phyloP scores from a whole-genome alignment of 2,113 vertebrate genomes.

The Hymenochirus boettgeri region DNA sequence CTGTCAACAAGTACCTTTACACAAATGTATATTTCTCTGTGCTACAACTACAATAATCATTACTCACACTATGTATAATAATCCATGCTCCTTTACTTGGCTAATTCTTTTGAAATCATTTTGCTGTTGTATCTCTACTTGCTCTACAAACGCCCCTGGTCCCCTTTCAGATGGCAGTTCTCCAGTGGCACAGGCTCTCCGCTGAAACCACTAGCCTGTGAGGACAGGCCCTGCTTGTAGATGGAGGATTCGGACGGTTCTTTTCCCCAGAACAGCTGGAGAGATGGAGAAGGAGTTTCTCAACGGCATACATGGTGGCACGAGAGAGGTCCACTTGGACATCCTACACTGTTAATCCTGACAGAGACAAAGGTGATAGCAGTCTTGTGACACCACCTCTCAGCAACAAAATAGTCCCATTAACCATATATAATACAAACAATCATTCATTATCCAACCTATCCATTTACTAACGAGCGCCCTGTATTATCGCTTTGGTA shows the following conservation, averaged over 20 bases:
- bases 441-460: too few relatives aligned
- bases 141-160: not conserved
- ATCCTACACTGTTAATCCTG: conserved; percentile 59
- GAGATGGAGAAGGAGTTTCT: conserved; percentile 66
- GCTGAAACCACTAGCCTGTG: conserved; percentile 35
- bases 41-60: too few relatives aligned
- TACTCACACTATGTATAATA: too few relatives aligned
- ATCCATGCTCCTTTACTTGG: too few relatives aligned
- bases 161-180: conserved; percentile 51
- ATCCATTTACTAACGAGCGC: too few relatives aligned
- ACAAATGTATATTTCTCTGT: too few relatives aligned
- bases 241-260: conserved; percentile 63
- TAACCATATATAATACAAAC: too few relatives aligned
- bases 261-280: conserved; percentile 71
- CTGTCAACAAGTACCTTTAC: too few relatives aligned
- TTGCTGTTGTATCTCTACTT: not conserved
- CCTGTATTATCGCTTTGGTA: too few relatives aligned
- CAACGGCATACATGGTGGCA: conserved; percentile 70
- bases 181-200: conserved; percentile 34
- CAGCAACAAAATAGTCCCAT: too few relatives aligned
- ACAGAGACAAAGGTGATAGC: conserved; percentile 66
- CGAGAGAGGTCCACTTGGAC: conserved; percentile 64
- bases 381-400: not conserved
- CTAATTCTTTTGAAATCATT: too few relatives aligned
- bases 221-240: conserved; percentile 45